Conservation (phyloP, 2,888 invertebrate species). For the Orthosia cruda region DNA sequence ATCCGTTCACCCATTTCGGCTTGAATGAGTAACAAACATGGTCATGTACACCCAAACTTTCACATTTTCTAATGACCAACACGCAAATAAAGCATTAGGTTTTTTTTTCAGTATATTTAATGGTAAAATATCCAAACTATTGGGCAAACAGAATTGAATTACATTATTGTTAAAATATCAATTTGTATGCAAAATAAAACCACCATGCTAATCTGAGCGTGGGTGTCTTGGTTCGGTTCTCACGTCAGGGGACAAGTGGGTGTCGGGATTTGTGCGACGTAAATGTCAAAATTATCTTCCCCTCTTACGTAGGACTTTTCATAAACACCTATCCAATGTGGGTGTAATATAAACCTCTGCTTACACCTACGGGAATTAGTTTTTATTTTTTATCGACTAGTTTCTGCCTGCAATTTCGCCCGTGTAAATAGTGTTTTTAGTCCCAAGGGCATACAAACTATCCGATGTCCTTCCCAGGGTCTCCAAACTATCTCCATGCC, state of each 20-base stretch:
- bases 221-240: background rate
- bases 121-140: background rate
- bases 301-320: background rate
- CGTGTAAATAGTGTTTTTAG: too few species aligned
- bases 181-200: constrained; percentile 1
- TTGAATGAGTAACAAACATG: background rate
- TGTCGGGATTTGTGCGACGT: background rate
- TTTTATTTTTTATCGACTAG: too few species aligned
- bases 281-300: background rate
- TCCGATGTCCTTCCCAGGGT: too few species aligned
- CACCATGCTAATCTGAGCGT: background rate
- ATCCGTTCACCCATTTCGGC: background rate
- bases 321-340: background rate
- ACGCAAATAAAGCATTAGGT: constrained; percentile 5
- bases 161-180: background rate
- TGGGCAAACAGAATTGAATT: background rate
- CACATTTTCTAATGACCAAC: background rate
- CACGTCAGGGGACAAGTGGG: background rate
- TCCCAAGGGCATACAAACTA: too few species aligned
- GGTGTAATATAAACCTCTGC: background rate
- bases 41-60: background rate
- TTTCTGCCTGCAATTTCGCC: too few species aligned
- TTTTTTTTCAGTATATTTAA: background rate
- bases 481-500: too few species aligned
- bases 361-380: background rate